Evolutionary conservation across 2,113 vertebrate species (phyloP), one percentile per base, ranked within the genome.

Genomic region (Peromyscus polionotus): DNA sequence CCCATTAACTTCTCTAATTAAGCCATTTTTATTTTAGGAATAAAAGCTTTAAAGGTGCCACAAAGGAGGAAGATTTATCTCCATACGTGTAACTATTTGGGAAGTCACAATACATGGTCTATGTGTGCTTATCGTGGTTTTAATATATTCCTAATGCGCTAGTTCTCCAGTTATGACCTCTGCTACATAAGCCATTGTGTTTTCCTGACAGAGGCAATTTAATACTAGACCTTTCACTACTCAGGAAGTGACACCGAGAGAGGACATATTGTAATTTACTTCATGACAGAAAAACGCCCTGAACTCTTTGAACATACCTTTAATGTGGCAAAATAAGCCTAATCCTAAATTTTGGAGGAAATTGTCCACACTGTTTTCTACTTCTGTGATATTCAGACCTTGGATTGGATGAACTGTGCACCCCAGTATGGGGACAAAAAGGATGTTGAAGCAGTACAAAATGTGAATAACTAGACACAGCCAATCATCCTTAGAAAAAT

Each of bases 1-100:
- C 28, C 5, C 48, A 45, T 16, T 70, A 67, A 16, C 7, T 76
- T 88, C 22, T 77, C 1, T 48, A 65, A 90, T 10, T 77, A 22
- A 48, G 48, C 22, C 13, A 14, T 9, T 67, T 93, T 14, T 16
- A 54, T 20, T 84, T 24, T 31, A 93, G n/a, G 3, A 22, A n/a
- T 76, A 65, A 45, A 0, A 88, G 1, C 1, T 1, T 75, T 63
- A 3, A 63, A 5, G 0, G 28, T 70, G 2, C 4, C 8, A 73
- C 10, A 61, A 59, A 8, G 8, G 20, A 67, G 2, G 11, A 16
- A 59, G 7, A n/a, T 75, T 4, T 95, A 22, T 65, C 51, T 17
- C 26, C 28, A 63, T 77, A 7, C 7, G 57, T 42, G 6, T 81
- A 9, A n/a, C 8, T 59, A 8, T 83, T 65, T 83, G 31, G 5